Percentiles rank a stretch among this genome's conserved stretches.
Conservation (phyloP, 2,888 invertebrate genomes). For the Temnothorax unifasciatus region DNA sequence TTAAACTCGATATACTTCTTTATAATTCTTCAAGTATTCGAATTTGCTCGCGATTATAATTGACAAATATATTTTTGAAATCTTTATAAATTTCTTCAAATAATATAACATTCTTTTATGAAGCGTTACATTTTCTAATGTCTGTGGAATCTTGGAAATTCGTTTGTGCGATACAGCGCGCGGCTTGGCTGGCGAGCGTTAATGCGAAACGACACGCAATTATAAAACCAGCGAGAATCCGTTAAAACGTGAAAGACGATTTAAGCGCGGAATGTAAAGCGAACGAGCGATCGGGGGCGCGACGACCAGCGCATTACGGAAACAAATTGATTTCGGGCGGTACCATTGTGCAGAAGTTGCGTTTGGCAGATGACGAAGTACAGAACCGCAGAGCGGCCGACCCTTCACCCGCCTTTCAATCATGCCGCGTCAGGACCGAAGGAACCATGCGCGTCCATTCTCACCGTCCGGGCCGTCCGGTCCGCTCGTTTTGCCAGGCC, state of each 20-base stretch:
- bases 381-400: conserved; percentile 66
- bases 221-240: conserved; percentile 36
- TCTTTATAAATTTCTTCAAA: background rate
- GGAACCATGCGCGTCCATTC: conserved; percentile 48
- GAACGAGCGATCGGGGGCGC: conserved; percentile 34
- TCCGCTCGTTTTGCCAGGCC: conserved; percentile 62
- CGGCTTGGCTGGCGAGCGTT: background rate
- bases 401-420: conserved; percentile 68
- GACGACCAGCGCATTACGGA: conserved; percentile 51
- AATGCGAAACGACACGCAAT: conserved; percentile 6
- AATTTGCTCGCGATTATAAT: background rate
- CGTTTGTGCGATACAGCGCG: background rate
- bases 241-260: conserved; percentile 26
- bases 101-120: background rate
- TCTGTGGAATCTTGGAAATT: background rate
- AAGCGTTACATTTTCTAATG: background rate
- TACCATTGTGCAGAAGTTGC: conserved; percentile 60
- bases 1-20: background rate
- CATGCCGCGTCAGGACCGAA: conserved; percentile 56
- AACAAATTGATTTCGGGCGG: conserved; percentile 56
- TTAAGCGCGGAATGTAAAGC: conserved; percentile 15
- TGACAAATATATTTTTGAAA: background rate
- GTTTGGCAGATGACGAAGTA: conserved; percentile 71
- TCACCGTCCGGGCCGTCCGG: conserved; percentile 21
- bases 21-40: background rate